A percentile compares a stretch with the other conserved stretches of the same genome.
These are phyloP conservation scores for Eupithecia exiguata DNA, from an alignment of 2,888 invertebrate genomes.

Conservation along the genomic window DNA sequence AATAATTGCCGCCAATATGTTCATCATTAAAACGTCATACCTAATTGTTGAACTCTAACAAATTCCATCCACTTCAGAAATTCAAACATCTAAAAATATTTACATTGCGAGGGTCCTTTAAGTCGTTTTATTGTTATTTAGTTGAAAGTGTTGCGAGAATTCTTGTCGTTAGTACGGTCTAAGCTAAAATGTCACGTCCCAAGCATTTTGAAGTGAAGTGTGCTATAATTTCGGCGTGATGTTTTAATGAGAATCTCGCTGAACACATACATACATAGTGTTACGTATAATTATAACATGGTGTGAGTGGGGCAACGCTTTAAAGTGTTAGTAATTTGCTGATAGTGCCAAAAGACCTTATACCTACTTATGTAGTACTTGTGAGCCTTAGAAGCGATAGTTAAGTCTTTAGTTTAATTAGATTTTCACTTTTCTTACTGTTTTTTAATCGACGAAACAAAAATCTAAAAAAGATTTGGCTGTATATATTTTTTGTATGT, in stretches of 20 bases:
- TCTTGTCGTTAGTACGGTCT: slow-evolving; percentile 25
- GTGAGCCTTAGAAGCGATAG: neutral
- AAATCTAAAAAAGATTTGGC: no score
- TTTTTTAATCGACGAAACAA: no score
- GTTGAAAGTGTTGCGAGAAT: slow-evolving; percentile 27
- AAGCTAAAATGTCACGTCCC: slow-evolving; percentile 28
- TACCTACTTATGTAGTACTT: neutral
- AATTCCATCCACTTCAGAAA: slow-evolving; percentile 12
- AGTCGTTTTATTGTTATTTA: slow-evolving; percentile 29
- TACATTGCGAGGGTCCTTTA: slow-evolving; percentile 22
- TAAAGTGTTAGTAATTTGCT: neutral
- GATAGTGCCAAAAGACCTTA: neutral
- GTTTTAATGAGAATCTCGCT: slow-evolving; percentile 25
- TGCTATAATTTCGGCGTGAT: slow-evolving; percentile 30
- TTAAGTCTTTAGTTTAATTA: no score
- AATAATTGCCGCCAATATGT: neutral
- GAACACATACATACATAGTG: slow-evolving; percentile 7
- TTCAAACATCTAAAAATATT: slow-evolving; percentile 20
- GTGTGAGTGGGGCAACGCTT: neutral
- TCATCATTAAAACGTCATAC: slow-evolving; percentile 3
- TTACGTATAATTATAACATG: neutral
- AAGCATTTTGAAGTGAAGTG: slow-evolving; percentile 30
- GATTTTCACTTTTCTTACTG: neutral
- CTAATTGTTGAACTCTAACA: slow-evolving; percentile 6
- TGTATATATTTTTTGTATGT: no score